Conservation (phyloP, 2,888 invertebrate genomes). For the Ethmia dodecea region DNA sequence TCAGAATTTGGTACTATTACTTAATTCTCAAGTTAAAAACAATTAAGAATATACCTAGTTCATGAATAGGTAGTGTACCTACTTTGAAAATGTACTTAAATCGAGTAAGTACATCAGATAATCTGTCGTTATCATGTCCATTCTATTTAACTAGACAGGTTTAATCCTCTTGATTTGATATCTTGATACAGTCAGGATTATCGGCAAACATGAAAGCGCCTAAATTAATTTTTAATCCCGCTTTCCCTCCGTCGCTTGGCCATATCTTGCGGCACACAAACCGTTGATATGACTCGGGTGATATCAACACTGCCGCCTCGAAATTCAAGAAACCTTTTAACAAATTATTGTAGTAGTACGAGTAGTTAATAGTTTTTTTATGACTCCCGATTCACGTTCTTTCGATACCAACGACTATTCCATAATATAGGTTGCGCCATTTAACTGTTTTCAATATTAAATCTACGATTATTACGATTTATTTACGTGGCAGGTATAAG, state of each 20-base stretch:
- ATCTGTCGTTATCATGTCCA: conserved; percentile 64
- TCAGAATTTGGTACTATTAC: too few species aligned
- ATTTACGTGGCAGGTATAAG: too few species aligned
- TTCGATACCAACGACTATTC: too few species aligned
- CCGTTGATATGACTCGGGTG: conserved; percentile 5
- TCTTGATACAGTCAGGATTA: conserved; percentile 72
- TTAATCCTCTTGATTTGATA: conserved; percentile 72
- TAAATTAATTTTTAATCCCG: conserved; percentile 74
- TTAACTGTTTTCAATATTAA: too few species aligned
- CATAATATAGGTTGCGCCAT: too few species aligned
- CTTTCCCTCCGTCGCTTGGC: conserved; percentile 55
- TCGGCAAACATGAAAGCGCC: conserved; percentile 72
- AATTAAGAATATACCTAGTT: neutral
- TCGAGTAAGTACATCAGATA: conserved; percentile 38
- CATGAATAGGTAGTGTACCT: neutral
- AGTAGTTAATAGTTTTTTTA: too few species aligned
- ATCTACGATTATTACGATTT: too few species aligned
- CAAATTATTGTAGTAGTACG: too few species aligned
- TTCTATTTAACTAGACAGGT: conserved; percentile 66
- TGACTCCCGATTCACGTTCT: too few species aligned
- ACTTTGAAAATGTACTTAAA: conserved; percentile 20
- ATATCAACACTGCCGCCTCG: too few species aligned
- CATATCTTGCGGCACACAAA: conserved; percentile 27
- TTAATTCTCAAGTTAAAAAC: too few species aligned
- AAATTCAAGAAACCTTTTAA: too few species aligned